phyloP scores from a whole-genome alignment of 2,888 invertebrate species.

The Gryllus longicercus region DNA sequence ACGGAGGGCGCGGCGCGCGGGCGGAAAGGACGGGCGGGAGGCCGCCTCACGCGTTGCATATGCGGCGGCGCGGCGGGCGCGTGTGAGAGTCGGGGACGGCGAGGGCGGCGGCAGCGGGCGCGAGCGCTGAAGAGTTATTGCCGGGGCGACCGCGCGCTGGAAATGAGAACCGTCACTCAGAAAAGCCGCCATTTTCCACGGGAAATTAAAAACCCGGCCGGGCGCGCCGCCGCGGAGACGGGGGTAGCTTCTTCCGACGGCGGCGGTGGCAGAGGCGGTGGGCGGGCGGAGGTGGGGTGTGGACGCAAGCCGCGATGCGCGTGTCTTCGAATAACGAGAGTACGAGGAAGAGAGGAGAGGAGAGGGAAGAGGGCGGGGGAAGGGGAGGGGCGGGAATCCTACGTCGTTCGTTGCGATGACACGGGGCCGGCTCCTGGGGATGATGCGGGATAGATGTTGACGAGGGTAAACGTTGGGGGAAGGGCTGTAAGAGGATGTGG shows the following conservation, averaged over 20 bases:
- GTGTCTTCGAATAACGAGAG: slow-evolving; percentile 1
- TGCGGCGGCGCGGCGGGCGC: neutral
- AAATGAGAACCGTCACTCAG: slow-evolving; percentile 17
- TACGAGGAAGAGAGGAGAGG: neutral
- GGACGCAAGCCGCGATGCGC: neutral
- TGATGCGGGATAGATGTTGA: no score
- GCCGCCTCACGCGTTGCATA: neutral
- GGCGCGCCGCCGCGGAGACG: neutral
- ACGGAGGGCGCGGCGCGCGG: neutral
- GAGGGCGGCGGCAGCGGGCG: neutral
- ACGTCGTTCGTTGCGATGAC: no score
- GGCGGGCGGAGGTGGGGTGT: no score
- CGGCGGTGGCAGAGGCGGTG: neutral
- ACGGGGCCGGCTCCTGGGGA: no score
- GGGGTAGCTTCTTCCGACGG: neutral
- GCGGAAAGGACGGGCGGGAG: neutral
- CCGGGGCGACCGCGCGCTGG: neutral
- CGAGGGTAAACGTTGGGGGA: no score
- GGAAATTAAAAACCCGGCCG: neutral
- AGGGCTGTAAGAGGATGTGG: no score
- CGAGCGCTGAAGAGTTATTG: neutral
- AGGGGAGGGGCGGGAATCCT: no score
- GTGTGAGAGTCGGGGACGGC: neutral
- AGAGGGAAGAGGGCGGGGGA: neutral
- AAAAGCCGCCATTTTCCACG: slow-evolving; percentile 17